These are phyloP conservation scores for Sciurus niger DNA, from an alignment of 2,113 vertebrate genomes.

Conservation along the genomic window DNA sequence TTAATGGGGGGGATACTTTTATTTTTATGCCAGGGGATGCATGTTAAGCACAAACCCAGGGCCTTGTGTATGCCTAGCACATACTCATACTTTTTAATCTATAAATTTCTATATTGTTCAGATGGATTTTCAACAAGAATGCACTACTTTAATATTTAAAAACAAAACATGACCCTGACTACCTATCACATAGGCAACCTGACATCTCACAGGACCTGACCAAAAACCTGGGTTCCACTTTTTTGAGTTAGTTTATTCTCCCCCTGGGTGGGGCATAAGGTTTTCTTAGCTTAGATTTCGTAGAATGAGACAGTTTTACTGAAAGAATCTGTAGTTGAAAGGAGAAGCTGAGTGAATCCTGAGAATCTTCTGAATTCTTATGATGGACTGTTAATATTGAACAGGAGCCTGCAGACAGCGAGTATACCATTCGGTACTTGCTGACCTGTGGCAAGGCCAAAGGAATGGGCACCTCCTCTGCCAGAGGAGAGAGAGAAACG, in stretches of 20 bases:
- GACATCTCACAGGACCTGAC: background rate
- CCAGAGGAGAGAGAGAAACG: background rate
- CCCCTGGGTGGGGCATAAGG: background rate
- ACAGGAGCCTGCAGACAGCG: background rate
- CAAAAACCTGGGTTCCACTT: background rate
- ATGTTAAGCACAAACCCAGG: background rate
- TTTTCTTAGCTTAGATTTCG: background rate
- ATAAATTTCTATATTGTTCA: background rate
- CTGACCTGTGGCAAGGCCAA: background rate
- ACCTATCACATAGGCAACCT: background rate
- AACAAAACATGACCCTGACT: background rate
- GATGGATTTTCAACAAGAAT: background rate
- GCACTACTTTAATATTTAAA: background rate
- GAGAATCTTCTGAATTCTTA: background rate
- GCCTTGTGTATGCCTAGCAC: background rate
- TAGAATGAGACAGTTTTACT: background rate
- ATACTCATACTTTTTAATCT: background rate
- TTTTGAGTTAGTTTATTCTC: background rate
- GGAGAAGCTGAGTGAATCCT: background rate
- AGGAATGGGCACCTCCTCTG: background rate
- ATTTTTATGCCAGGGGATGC: background rate
- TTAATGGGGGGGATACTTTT: background rate
- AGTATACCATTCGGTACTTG: fast-evolving
- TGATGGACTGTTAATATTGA: background rate
- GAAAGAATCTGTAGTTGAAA: background rate